A percentile compares a stretch with the other conserved stretches of the same genome.
phyloP scores from a whole-genome alignment of 2,888 invertebrate genomes.

The Physocephala rufipes region DNA sequence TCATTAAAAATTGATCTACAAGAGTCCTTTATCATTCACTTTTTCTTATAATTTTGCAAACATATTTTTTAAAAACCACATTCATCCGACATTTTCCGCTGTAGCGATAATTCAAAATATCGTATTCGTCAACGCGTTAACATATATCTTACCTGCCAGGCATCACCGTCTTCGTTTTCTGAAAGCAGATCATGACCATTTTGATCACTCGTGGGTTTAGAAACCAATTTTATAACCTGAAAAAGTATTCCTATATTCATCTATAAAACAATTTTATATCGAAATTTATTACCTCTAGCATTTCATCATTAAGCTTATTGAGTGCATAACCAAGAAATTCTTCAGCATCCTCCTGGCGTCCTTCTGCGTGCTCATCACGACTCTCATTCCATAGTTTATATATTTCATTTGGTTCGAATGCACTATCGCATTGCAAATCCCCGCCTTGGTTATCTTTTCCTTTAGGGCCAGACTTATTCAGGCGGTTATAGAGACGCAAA shows the following conservation, averaged over 20 bases:
- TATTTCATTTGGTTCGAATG: slow-evolving; percentile 90
- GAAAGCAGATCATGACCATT: slow-evolving; percentile 64
- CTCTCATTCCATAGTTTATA: slow-evolving; percentile 84
- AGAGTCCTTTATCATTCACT: slow-evolving; percentile 32
- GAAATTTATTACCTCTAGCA: slow-evolving; percentile 77
- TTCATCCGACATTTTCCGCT: no score
- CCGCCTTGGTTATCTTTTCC: slow-evolving; percentile 66
- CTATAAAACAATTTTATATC: slow-evolving; percentile 11
- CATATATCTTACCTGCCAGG: slow-evolving; percentile 61
- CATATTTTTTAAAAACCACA: no score
- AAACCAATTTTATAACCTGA: slow-evolving; percentile 71
- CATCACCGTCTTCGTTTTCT: slow-evolving; percentile 64
- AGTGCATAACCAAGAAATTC: slow-evolving; percentile 93
- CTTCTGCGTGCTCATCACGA: slow-evolving; percentile 78
- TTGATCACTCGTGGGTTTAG: slow-evolving; percentile 67
- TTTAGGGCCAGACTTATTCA: slow-evolving; percentile 65
- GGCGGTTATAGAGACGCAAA: slow-evolving; percentile 62
- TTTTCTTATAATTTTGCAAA: no score
- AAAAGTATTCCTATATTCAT: slow-evolving; percentile 2
- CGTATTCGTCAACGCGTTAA: not conserved
- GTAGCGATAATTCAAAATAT: no score
- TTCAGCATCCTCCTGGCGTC: slow-evolving; percentile 96
- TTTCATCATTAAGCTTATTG: slow-evolving; percentile 95
- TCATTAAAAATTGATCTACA: not conserved
- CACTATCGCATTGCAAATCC: slow-evolving; percentile 76